Conservation (phyloP, 1,140 invertebrate genomes). For the Caligus rogercresseyi region DNA sequence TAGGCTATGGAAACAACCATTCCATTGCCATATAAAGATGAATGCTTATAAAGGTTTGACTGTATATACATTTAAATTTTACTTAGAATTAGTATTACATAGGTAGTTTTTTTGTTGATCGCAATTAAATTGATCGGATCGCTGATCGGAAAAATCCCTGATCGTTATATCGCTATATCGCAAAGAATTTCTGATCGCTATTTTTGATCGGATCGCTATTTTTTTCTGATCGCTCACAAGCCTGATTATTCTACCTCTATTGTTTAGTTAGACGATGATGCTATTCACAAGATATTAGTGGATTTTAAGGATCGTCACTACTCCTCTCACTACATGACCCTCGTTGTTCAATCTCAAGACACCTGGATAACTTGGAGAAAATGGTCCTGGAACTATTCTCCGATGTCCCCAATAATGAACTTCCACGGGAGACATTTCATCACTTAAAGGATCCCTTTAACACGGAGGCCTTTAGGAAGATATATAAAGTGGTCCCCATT, state of each 20-base stretch:
- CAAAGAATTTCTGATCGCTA: too few species aligned
- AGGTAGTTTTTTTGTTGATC: too few species aligned
- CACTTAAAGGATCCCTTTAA: slow-evolving; percentile 10
- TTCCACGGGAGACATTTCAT: slow-evolving; percentile 3
- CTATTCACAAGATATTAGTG: slow-evolving; percentile 33
- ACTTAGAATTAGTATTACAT: too few species aligned
- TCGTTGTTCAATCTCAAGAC: slow-evolving; percentile 50
- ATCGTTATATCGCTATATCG: too few species aligned
- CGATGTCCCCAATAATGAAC: slow-evolving; percentile 14
- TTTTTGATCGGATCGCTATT: too few species aligned
- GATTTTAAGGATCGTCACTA: slow-evolving; percentile 64
- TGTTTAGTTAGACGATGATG: slow-evolving; percentile 25
- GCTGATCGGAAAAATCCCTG: too few species aligned
- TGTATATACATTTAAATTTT: too few species aligned
- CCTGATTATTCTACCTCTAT: background rate
- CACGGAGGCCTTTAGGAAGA: background rate
- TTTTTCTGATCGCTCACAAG: background rate
- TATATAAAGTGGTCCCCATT: slow-evolving; percentile 9
- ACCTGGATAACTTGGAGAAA: slow-evolving; percentile 50
- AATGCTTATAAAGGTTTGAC: too few species aligned
- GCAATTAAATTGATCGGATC: too few species aligned
- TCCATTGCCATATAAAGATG: too few species aligned
- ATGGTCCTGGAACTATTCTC: slow-evolving; percentile 26
- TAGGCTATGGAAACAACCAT: too few species aligned
- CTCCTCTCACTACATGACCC: slow-evolving; percentile 66